Evolutionary conservation across 30 jellyfish, hydroid and myxozoan species (phyloP), one percentile per base, ranked within the genome.

Genomic region (Cassiopea andromeda): DNA sequence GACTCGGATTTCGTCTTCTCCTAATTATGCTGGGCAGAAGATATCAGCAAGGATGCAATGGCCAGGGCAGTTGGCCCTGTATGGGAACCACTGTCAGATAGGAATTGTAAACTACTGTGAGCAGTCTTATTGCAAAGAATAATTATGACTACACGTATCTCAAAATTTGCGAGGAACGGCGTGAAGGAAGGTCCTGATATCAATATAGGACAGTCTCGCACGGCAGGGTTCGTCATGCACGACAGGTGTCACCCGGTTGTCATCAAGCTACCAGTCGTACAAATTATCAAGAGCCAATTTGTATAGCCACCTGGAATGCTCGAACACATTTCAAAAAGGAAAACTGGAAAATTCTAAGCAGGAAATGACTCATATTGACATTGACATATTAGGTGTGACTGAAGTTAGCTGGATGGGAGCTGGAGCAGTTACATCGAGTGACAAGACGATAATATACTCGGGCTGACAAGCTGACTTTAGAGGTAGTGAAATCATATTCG

Each of bases 41-140:
- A 27, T 27, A 27, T 27, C 38, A 27, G 38, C 38, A 27, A 27
- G 38, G 38, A 27, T 27, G 38, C 38, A 27, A 27, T 27, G 38
- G 38, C 38, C 38, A 27, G 38, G 38, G 38, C 38, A 27, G 38
- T 27, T 27, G 38, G 38, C 38, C 38, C 87, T 85, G 87, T 85
- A 87, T 19, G 15, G 44, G 76, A 87, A 87, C 54, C 64, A 83
- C 75, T 84, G 69, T 44, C 79, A 78, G 94, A 75, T 60, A 89
- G 89, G 89, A 75, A 75, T 70, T 89, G 89, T 60, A 87, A 74
- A 76, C 89, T 89, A 87, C 94, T 76, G 78, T 66, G 38, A 74
- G 93, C 48, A 85, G 14, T 72, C 38, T 27, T 27, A 27, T 27
- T 27, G 38, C 38, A 27, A 27, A 27, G 38, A 27, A 27, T 27